phyloP scores from a whole-genome alignment of 2,888 invertebrate species.

The Drosophila monieri region DNA sequence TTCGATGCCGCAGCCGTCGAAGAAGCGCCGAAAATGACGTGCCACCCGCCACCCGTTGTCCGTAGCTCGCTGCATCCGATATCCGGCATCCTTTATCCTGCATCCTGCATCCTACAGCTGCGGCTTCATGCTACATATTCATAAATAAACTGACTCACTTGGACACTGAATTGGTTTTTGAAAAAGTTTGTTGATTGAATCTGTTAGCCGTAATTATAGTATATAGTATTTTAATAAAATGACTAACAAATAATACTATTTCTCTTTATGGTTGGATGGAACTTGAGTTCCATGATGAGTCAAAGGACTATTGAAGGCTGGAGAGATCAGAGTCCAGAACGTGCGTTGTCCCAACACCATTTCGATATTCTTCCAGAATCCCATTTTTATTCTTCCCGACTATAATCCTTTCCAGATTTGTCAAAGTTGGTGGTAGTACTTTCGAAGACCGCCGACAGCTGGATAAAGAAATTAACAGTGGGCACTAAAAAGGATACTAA shows the following conservation, averaged over 20 bases:
- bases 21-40: conserved; percentile 17
- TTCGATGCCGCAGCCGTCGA: conserved; percentile 33
- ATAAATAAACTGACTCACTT: conserved; percentile 28
- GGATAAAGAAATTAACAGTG: conserved; percentile 84
- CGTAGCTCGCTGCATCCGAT: conserved; percentile 12
- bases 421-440: neutral
- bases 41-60: conserved; percentile 13
- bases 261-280: neutral
- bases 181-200: conserved; percentile 13
- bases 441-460: neutral
- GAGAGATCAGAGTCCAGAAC: neutral
- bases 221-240: no score
- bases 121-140: conserved; percentile 18
- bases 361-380: conserved; percentile 18
- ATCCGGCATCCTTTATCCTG: conserved; percentile 20
- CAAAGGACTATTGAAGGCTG: neutral
- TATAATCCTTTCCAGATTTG: neutral
- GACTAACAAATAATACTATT: no score
- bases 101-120: conserved; percentile 9
- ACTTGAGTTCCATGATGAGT: neutral
- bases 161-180: conserved; percentile 25
- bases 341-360: conserved; percentile 8
- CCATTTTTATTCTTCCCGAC: no score
- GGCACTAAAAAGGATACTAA: conserved; percentile 87
- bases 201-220: no score